phyloP scores from a whole-genome alignment of 2,797 vertebrate species.

The Acrossocheilus wenchowensis region DNA sequence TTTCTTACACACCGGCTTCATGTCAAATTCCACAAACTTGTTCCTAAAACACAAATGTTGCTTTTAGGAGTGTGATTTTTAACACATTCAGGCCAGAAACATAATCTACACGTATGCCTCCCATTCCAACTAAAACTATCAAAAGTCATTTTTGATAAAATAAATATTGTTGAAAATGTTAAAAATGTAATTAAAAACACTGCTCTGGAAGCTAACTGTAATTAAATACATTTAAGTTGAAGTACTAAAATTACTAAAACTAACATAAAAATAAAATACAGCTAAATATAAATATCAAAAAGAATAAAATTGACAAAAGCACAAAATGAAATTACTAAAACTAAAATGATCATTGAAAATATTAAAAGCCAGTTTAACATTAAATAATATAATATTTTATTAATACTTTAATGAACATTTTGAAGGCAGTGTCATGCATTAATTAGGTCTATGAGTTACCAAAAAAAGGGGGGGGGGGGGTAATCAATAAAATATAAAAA shows the following conservation, averaged over 20 bases:
- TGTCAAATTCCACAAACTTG: constrained; percentile 99
- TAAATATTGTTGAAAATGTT: not conserved
- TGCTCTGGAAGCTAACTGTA: not conserved
- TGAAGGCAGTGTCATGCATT: not conserved
- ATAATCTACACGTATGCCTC: not conserved
- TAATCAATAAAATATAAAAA: not conserved
- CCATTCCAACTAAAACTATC: not conserved
- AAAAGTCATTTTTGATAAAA: not conserved
- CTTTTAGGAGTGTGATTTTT: not conserved
- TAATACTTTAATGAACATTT: not conserved
- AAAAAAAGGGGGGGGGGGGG: not conserved
- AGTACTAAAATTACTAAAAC: not conserved
- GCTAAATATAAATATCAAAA: not conserved
- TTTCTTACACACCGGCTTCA: constrained; percentile 99
- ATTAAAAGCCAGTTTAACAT: not conserved
- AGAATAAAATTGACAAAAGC: not conserved
- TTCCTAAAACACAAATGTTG: constrained; percentile 80
- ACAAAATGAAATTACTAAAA: not conserved
- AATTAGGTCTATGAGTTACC: not conserved
- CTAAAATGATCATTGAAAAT: not conserved
- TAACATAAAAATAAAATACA: not conserved
- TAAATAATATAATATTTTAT: not conserved
- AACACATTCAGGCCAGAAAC: not conserved
- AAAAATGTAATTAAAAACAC: not conserved
- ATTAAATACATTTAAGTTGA: not conserved